Evolutionary conservation across 2,797 vertebrate genomes (phyloP), one percentile per base, ranked within the genome.

Genomic region (Intellagama lesueurii): DNA sequence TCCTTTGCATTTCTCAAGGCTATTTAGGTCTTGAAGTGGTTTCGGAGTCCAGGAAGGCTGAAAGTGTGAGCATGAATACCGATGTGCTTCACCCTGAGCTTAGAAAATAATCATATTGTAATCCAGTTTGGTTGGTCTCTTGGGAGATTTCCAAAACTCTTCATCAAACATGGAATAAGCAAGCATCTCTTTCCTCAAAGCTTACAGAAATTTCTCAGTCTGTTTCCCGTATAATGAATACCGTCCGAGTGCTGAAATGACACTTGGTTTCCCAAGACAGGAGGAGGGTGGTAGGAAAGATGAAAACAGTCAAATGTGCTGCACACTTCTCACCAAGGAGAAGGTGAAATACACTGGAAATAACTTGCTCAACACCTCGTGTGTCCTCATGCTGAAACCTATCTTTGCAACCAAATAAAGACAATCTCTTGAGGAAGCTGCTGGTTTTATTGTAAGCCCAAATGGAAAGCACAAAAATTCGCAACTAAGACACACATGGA

Each of bases 131-230:
- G 69, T 91, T 78, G 60, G 24, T 66, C 0, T 0, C 60, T 88
- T 92, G 87, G 73, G 88, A 89, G 88, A 92, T 81, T 88, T 91
- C 91, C 89, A 83, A 11, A 93, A 89, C 87, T 47, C 87, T 92
- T 47, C 89, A 60, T 91, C 0, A 0, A 90, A 86, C 60, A 40
- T 16, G 60, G n/a, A 93, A 87, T 92, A 94, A 47, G 60, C 85
- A 87, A 86, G 90, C 81, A 56, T 30, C 19, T 76, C 28, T 93
- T 92, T 94, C 83, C 64, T 91, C 86, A 87, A 90, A 76, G 91
- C 87, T 89, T 91, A 87, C 7, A 91, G 87, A 89, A 86, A 78
- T 88, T 87, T 90, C 83, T 87, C 87, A 84, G 70, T 72, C 68
- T 89, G 66, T 56, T 91, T 90, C 60, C 85, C 70, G 70, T 89